Percentiles rank a stretch among this genome's conserved stretches.
Conservation (phyloP, 2,888 invertebrate species). For the Lycaena phlaeas region DNA sequence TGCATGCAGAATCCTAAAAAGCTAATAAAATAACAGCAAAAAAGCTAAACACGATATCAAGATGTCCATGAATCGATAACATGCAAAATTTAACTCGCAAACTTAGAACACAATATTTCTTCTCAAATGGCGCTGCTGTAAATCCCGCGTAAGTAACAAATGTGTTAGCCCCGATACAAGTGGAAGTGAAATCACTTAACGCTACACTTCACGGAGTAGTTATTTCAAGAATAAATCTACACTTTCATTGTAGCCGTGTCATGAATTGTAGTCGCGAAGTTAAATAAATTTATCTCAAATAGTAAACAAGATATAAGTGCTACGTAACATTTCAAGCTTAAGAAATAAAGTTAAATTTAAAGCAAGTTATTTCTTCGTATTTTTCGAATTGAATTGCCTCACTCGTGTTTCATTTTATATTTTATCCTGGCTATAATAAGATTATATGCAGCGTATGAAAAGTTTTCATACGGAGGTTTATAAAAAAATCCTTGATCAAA, state of each 20-base stretch:
- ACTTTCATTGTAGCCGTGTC: conserved; percentile 17
- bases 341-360: conserved; percentile 5
- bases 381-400: conserved; percentile 6
- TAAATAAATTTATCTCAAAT: conserved; percentile 14
- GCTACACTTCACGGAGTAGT: conserved; percentile 16
- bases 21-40: too few relatives aligned
- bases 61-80: too few relatives aligned
- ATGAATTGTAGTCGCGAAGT: conserved; percentile 18
- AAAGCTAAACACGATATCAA: too few relatives aligned
- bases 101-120: conserved; percentile 6
- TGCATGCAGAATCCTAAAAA: too few relatives aligned
- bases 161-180: conserved; percentile 19
- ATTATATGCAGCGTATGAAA: too few relatives aligned
- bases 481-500: too few relatives aligned
- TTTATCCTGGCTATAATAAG: not conserved
- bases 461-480: not conserved
- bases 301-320: conserved; percentile 3
- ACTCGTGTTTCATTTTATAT: conserved; percentile 1
- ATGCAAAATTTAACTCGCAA: too few relatives aligned
- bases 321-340: conserved; percentile 5
- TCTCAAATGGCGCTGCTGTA: conserved; percentile 5
- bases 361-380: conserved; percentile 1
- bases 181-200: conserved; percentile 23
- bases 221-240: conserved; percentile 20
- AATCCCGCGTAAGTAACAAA: conserved; percentile 16